Evolutionary conservation across 1,140 invertebrate genomes (phyloP).

Genomic region (Capitella teleta): DNA sequence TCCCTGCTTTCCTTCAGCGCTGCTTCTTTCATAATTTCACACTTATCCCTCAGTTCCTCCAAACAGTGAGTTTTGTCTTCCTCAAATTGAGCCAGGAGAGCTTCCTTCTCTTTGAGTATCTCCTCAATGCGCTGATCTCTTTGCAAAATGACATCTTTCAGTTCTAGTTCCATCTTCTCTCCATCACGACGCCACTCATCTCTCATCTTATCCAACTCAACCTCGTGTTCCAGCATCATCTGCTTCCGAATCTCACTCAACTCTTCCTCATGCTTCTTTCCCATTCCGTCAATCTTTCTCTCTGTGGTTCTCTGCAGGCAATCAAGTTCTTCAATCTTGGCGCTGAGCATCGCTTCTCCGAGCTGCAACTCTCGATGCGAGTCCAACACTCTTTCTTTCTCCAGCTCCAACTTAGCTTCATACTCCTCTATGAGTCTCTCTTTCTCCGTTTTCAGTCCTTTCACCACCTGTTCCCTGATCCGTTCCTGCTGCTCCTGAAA

Average conservation of each 20-base stretch:
- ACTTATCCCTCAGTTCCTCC: not conserved
- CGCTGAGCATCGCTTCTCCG: conserved; percentile 6
- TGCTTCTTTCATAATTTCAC: conserved; percentile 8
- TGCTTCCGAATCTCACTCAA: conserved; percentile 12
- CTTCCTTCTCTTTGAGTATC: too few relatives aligned
- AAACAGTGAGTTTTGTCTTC: not conserved
- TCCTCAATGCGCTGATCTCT: too few relatives aligned
- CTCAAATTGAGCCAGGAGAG: too few relatives aligned
- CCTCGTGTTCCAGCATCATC: conserved; percentile 50
- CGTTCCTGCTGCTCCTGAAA: not conserved
- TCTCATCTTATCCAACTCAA: conserved; percentile 39
- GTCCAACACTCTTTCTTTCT: conserved; percentile 8
- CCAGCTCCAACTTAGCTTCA: conserved; percentile 4
- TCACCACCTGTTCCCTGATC: conserved; percentile 11
- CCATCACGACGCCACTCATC: conserved; percentile 10
- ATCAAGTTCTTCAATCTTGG: not conserved
- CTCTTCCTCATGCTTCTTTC: conserved; percentile 24
- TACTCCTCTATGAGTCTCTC: not conserved
- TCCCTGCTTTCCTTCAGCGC: too few relatives aligned
- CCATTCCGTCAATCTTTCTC: conserved; percentile 8
- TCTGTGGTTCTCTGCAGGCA: conserved; percentile 6
- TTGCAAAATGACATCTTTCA: too few relatives aligned
- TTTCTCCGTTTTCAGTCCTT: conserved; percentile 5
- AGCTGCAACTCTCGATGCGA: conserved; percentile 12
- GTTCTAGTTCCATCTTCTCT: not conserved